These are phyloP conservation scores for Macrosteles quadrilineatus DNA, from an alignment of 1,140 invertebrate species.

Conservation along the genomic window DNA sequence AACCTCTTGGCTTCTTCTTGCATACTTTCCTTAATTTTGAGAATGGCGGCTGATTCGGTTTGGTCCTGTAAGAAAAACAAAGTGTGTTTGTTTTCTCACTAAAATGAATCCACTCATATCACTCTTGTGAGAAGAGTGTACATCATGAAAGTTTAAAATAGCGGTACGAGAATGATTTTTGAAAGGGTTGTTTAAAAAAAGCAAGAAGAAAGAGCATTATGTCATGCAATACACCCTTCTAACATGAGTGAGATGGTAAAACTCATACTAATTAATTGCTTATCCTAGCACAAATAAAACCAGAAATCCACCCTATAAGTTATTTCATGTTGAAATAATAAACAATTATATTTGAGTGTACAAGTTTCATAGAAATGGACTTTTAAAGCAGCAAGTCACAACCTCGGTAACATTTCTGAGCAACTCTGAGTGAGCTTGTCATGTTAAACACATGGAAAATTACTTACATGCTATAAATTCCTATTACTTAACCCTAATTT, in stretches of 20 bases:
- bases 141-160: neutral
- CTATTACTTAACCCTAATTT: neutral
- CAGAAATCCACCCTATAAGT: too few species aligned
- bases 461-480: neutral
- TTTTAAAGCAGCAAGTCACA: constrained; percentile 14
- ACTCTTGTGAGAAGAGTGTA: constrained; percentile 32
- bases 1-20: constrained; percentile 99
- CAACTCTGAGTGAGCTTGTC: neutral
- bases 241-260: constrained; percentile 28
- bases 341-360: neutral
- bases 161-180: constrained; percentile 10
- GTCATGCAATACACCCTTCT: constrained; percentile 35
- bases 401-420: neutral
- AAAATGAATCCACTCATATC: constrained; percentile 31
- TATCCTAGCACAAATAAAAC: too few species aligned
- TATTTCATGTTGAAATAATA: neutral
- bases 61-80: constrained; percentile 60
- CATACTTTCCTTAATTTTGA: constrained; percentile 99
- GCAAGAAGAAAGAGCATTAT: constrained; percentile 34
- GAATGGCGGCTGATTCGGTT: constrained; percentile 97
- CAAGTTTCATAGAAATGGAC: constrained; percentile 6
- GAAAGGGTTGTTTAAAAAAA: constrained; percentile 4
- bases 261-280: too few species aligned
- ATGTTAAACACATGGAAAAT: neutral
- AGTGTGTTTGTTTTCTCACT: constrained; percentile 28